A percentile compares a stretch with the other conserved stretches of the same genome.
Evolutionary conservation across 2,888 invertebrate species (phyloP).

Genomic region (Caenorhabditis afra): DNA sequence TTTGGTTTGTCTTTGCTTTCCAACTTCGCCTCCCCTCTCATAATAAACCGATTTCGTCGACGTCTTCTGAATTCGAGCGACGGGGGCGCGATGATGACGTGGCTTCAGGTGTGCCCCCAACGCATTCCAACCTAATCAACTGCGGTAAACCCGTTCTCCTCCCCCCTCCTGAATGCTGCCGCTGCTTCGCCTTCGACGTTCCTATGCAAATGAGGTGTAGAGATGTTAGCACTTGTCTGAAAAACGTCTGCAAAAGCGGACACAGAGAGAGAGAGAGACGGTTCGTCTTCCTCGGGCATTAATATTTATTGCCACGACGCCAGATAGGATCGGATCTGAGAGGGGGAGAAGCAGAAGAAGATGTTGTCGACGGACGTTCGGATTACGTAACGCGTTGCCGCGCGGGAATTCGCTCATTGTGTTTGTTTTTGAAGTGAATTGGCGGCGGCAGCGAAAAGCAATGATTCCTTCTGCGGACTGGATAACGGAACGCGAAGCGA

Average conservation of each 20-base stretch:
- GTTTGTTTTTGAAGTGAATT: slow-evolving; percentile 46
- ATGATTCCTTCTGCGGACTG: slow-evolving; percentile 4
- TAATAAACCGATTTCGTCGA: slow-evolving; percentile 32
- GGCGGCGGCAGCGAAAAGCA: slow-evolving; percentile 7
- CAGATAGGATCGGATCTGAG: slow-evolving; percentile 13
- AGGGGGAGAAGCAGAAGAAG: slow-evolving; percentile 20
- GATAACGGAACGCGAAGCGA: neutral
- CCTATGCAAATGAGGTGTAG: slow-evolving; percentile 59
- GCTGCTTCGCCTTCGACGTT: too few species aligned
- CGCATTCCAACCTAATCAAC: slow-evolving; percentile 46
- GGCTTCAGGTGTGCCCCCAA: slow-evolving; percentile 22
- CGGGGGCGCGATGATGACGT: too few species aligned
- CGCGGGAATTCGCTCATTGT: slow-evolving; percentile 45
- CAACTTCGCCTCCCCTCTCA: slow-evolving; percentile 1
- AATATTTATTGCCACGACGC: slow-evolving; percentile 53
- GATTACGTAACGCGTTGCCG: slow-evolving; percentile 45
- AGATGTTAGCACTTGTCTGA: slow-evolving; percentile 29
- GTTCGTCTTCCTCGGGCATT: slow-evolving; percentile 46
- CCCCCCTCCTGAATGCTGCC: neutral
- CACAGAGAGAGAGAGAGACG: slow-evolving; percentile 27
- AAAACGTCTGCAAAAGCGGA: slow-evolving; percentile 33
- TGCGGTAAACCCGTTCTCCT: slow-evolving; percentile 55
- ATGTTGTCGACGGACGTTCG: slow-evolving; percentile 41
- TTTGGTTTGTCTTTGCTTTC: slow-evolving; percentile 24
- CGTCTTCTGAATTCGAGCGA: slow-evolving; percentile 4